phyloP scores from a whole-genome alignment of 2,113 vertebrate genomes.

The Alethe castanea region DNA sequence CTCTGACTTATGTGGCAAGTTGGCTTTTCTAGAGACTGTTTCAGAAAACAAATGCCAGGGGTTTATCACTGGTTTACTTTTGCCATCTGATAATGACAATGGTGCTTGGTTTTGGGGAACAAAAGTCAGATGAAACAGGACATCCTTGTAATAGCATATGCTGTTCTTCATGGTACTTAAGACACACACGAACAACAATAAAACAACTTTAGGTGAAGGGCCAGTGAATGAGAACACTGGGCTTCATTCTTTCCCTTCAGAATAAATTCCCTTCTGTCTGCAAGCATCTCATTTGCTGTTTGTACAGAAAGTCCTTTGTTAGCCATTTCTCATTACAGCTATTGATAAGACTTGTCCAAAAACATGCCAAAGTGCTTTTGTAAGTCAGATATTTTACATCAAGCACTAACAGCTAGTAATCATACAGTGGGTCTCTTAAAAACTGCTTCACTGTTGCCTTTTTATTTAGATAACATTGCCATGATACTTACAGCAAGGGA shows the following conservation, averaged over 20 bases:
- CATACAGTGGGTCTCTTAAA: slow-evolving; percentile 26
- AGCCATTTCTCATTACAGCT: slow-evolving; percentile 54
- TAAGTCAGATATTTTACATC: slow-evolving; percentile 55
- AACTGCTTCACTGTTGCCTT: slow-evolving; percentile 40
- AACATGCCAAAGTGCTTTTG: slow-evolving; percentile 63
- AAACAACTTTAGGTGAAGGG: slow-evolving; percentile 65
- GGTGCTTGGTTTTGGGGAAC: slow-evolving; percentile 35
- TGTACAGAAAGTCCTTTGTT: slow-evolving; percentile 59
- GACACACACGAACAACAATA: slow-evolving; percentile 62
- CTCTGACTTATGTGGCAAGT: slow-evolving; percentile 53
- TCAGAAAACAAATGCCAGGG: slow-evolving; percentile 31
- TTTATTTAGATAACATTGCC: slow-evolving; percentile 40
- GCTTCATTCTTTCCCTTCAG: slow-evolving; percentile 63
- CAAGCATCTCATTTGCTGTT: slow-evolving; percentile 43
- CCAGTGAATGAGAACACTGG: slow-evolving; percentile 55
- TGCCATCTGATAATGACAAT: slow-evolving; percentile 50
- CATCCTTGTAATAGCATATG: slow-evolving; percentile 53
- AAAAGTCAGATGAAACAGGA: slow-evolving; percentile 65
- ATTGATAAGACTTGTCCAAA: slow-evolving; percentile 63
- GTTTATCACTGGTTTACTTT: slow-evolving; percentile 61
- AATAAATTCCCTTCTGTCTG: slow-evolving; percentile 69
- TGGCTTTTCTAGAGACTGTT: slow-evolving; percentile 50
- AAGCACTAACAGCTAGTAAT: slow-evolving; percentile 49
- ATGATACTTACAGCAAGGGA: not conserved
- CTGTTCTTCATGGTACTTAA: slow-evolving; percentile 65